phyloP scores from a whole-genome alignment of 2,113 vertebrate genomes.

The human (Homo sapiens) region GRCh38 chr1:39245001-39245500 shows the following conservation, averaged over 20 bases:
- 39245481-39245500: background rate
- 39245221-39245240: background rate
- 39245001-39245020: background rate
- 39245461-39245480: too few species aligned
- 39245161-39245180: background rate
- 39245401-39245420: background rate
- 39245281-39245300: background rate
- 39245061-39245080: slow-evolving; percentile 1
- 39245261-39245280: background rate
- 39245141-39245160: background rate
- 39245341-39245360: background rate
- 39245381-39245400: background rate
- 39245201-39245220: background rate
- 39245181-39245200: slow-evolving; percentile 18
- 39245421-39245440: too few species aligned
- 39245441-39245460: too few species aligned
- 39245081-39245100: background rate
- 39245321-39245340: too few species aligned
- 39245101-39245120: background rate
- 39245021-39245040: slow-evolving; percentile 17
- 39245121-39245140: background rate
- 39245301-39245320: too few species aligned
- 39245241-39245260: background rate
- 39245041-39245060: background rate
- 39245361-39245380: background rate